Percentiles rank a stretch among this genome's conserved stretches.
Conservation (phyloP, 2,888 invertebrate species). For the Unio delphinus region DNA sequence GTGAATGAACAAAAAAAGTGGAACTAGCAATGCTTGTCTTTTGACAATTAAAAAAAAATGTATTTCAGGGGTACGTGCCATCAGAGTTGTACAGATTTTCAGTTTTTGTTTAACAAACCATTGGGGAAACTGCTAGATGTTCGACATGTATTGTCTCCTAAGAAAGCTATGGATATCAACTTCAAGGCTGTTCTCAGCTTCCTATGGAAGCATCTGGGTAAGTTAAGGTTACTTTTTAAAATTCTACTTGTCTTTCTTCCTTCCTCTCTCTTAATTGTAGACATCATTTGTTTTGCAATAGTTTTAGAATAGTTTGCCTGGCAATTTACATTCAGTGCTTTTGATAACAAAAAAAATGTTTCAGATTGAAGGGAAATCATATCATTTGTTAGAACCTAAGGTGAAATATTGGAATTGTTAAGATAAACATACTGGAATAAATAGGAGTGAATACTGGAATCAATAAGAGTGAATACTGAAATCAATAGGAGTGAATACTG, state of each 20-base stretch:
- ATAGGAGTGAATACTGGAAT: too few relatives aligned
- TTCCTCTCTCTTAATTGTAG: neutral
- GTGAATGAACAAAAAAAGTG: neutral
- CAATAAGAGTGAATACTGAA: too few relatives aligned
- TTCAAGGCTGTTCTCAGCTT: conserved; percentile 56
- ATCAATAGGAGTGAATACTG: too few relatives aligned
- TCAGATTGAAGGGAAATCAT: too few relatives aligned
- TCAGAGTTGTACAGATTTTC: conserved; percentile 66
- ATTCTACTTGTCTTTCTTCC: conserved; percentile 1
- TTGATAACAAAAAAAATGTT: too few relatives aligned
- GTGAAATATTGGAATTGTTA: too few relatives aligned
- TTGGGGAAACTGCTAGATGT: conserved; percentile 59
- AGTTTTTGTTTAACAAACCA: conserved; percentile 57
- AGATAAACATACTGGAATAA: too few relatives aligned
- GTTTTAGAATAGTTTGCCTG: neutral
- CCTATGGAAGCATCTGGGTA: conserved; percentile 54
- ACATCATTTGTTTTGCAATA: neutral
- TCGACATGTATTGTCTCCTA: conserved; percentile 58
- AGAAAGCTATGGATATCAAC: conserved; percentile 53
- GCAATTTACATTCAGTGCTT: too few relatives aligned
- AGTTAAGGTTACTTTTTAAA: neutral
- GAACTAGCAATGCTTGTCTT: neutral
- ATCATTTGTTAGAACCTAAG: too few relatives aligned
- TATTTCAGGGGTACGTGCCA: conserved; percentile 66
- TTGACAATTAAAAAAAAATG: neutral